Percentiles rank a stretch among this genome's conserved stretches.
Conservation (phyloP, 35 echinoderm and acorn worm species). For the Ptychodera flava region DNA sequence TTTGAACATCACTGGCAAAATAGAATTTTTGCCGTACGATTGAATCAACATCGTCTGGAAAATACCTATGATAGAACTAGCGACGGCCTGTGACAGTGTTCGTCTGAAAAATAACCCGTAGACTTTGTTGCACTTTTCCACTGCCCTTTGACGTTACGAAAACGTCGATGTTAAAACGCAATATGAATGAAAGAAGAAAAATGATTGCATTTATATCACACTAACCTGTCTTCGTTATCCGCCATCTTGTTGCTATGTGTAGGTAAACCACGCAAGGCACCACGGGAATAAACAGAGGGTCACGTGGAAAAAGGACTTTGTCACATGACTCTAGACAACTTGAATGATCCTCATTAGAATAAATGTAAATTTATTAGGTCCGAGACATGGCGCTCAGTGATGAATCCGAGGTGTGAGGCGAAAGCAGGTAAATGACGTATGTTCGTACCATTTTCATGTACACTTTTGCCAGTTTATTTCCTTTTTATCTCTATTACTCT, state of each 20-base stretch:
- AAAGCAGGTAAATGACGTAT: neutral
- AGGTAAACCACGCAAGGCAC: neutral
- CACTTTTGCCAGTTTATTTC: neutral
- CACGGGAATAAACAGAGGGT: neutral
- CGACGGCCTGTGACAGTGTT: too few relatives aligned
- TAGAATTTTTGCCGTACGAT: too few relatives aligned
- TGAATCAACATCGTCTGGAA: too few relatives aligned
- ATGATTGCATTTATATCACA: neutral
- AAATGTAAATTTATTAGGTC: neutral
- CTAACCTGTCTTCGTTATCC: neutral
- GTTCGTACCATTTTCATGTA: neutral
- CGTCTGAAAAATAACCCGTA: too few relatives aligned
- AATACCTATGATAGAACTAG: too few relatives aligned
- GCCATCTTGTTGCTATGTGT: neutral
- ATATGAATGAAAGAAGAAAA: neutral
- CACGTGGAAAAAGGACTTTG: neutral
- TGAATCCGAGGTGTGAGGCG: neutral
- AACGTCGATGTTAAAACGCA: too few relatives aligned
- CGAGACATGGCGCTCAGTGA: neutral
- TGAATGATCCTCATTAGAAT: neutral
- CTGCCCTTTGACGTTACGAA: too few relatives aligned
- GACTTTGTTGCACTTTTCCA: too few relatives aligned
- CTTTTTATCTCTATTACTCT: too few relatives aligned
- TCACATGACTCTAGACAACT: neutral
- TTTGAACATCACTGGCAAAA: too few relatives aligned